Evolutionary conservation across 2,888 invertebrate species (phyloP).

Genomic region (Cryptus viduatorius): DNA sequence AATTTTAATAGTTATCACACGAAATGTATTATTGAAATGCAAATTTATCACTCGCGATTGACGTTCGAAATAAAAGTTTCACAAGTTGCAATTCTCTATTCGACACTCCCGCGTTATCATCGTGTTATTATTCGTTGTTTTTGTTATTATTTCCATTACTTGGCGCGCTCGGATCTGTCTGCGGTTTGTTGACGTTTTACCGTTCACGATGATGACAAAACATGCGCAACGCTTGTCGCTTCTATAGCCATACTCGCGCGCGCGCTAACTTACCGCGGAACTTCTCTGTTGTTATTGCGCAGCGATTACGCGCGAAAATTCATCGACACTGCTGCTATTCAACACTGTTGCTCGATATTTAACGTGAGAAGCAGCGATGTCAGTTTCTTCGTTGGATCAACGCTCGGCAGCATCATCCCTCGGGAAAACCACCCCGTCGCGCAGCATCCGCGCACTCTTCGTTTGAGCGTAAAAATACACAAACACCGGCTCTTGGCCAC

Average conservation of each 20-base stretch:
- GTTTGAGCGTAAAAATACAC: not conserved
- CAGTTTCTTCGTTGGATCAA: not conserved
- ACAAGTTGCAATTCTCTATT: constrained; percentile 67
- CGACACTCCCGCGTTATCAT: constrained; percentile 32
- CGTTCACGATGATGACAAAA: constrained; percentile 20
- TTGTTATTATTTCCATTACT: not conserved
- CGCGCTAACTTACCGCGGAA: constrained; percentile 6
- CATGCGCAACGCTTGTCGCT: constrained; percentile 35
- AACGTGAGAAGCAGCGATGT: constrained; percentile 67
- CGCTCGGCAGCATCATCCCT: constrained; percentile 30
- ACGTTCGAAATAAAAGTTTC: constrained; percentile 13
- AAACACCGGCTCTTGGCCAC: constrained; percentile 24
- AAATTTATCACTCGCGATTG: not conserved
- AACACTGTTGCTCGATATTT: constrained; percentile 60
- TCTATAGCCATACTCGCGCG: constrained; percentile 2
- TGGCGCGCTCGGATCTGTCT: not conserved
- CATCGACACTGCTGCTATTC: constrained; percentile 34
- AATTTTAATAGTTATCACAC: too few species aligned
- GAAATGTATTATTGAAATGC: not conserved
- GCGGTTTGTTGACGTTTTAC: constrained; percentile 64
- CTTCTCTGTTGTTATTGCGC: constrained; percentile 59
- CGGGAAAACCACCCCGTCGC: constrained; percentile 63
- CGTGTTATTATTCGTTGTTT: constrained; percentile 30
- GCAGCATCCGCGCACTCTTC: not conserved
- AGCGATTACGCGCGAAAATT: constrained; percentile 66